Percentiles rank a stretch among this genome's conserved stretches.
phyloP scores from a whole-genome alignment of 1,140 invertebrate genomes.

The Pinna nobilis region DNA sequence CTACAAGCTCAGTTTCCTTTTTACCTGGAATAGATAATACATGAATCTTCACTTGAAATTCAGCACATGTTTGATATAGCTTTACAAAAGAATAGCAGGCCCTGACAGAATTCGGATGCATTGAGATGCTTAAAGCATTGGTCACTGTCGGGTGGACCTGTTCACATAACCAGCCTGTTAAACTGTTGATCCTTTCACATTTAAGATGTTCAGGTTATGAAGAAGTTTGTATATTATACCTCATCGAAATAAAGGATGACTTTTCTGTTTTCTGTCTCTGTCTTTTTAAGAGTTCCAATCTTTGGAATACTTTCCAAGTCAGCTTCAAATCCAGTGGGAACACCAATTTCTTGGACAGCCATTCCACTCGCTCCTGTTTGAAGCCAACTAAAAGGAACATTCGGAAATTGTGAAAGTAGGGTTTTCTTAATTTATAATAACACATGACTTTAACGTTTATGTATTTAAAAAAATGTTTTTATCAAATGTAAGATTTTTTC shows the following conservation, averaged over 20 bases:
- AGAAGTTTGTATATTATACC: constrained; percentile 50
- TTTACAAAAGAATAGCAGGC: too few relatives aligned
- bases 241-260: constrained; percentile 88
- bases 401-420: not conserved
- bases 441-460: too few relatives aligned
- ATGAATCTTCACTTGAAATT: too few relatives aligned
- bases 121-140: not conserved
- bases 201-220: not conserved
- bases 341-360: constrained; percentile 63
- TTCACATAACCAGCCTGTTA: not conserved
- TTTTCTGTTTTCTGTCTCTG: constrained; percentile 86
- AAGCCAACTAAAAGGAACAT: constrained; percentile 53
- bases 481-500: too few relatives aligned
- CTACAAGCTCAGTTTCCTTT: too few relatives aligned
- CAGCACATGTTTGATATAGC: too few relatives aligned
- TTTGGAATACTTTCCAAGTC: constrained; percentile 55
- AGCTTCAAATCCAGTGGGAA: constrained; percentile 64
- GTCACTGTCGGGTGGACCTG: too few relatives aligned
- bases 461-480: too few relatives aligned
- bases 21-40: too few relatives aligned
- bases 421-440: not conserved
- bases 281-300: constrained; percentile 82
- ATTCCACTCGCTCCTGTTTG: constrained; percentile 59
- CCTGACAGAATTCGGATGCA: too few relatives aligned
- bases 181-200: too few relatives aligned